A percentile compares a stretch with the other conserved stretches of the same genome.
phyloP scores from a whole-genome alignment of 1,140 invertebrate genomes.

The Pollicipes pollicipes region DNA sequence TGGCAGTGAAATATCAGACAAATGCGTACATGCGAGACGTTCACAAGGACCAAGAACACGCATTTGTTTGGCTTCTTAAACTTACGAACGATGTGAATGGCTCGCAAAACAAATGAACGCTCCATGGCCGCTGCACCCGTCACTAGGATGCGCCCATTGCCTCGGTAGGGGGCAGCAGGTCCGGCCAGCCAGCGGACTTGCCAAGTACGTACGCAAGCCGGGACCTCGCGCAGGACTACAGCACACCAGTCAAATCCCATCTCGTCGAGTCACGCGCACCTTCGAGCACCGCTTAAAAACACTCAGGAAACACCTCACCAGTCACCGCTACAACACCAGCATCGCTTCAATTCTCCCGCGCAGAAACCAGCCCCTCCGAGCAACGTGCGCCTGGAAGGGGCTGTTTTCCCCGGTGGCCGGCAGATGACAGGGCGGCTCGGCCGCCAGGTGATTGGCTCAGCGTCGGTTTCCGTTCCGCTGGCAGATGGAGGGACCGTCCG shows the following conservation, averaged over 20 bases:
- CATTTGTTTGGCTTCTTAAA: too few relatives aligned
- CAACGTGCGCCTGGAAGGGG: too few relatives aligned
- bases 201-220: not conserved
- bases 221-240: not conserved
- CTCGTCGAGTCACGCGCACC: not conserved
- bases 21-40: not conserved
- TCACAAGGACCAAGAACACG: not conserved
- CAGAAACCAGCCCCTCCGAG: not conserved
- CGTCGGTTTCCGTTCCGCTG: not conserved
- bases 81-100: too few relatives aligned
- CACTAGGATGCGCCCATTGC: conserved; percentile 6
- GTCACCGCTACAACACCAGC: not conserved
- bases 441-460: not conserved
- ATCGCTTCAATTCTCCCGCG: not conserved
- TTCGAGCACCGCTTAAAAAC: not conserved
- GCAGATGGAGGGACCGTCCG: conserved; percentile 13
- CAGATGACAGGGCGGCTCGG: conserved; percentile 4
- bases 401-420: conserved; percentile 1
- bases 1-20: not conserved
- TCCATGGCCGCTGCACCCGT: not conserved
- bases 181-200: not conserved
- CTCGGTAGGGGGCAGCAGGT: not conserved
- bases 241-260: not conserved
- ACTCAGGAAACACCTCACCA: too few relatives aligned
- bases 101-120: too few relatives aligned